These are phyloP conservation scores for Lamellibrachia luymesi DNA, from an alignment of 1,140 invertebrate genomes.

Conservation along the genomic window DNA sequence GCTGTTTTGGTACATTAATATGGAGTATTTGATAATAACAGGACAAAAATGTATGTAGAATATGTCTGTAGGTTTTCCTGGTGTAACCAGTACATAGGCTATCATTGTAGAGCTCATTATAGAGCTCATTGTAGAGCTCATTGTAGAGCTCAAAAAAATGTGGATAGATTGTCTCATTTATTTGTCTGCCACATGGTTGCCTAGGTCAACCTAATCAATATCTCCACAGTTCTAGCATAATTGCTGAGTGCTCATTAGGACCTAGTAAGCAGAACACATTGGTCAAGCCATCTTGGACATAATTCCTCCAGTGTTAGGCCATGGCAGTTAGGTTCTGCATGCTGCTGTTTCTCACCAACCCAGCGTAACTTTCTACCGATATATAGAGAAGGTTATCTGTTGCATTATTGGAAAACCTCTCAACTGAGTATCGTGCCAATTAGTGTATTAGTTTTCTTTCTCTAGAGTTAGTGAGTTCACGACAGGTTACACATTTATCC, in stretches of 20 bases:
- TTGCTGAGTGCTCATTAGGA: neutral
- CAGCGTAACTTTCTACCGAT: neutral
- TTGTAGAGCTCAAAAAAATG: neutral
- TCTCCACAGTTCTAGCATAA: neutral
- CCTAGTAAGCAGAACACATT: neutral
- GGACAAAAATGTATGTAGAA: neutral
- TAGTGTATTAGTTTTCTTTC: too few species aligned
- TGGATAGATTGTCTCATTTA: neutral
- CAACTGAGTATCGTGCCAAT: too few species aligned
- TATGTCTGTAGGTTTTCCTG: neutral
- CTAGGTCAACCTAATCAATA: neutral
- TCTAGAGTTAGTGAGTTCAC: too few species aligned
- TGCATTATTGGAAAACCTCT: too few species aligned
- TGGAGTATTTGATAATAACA: neutral
- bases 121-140: too few species aligned
- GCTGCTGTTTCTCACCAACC: neutral
- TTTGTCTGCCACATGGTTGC: neutral
- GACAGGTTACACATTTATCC: too few species aligned
- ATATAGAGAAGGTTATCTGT: neutral
- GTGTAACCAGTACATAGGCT: neutral
- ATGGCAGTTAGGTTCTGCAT: neutral
- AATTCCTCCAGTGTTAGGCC: neutral
- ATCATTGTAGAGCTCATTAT: neutral
- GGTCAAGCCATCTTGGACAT: neutral
- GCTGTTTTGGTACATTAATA: too few species aligned